Conservation (phyloP, 1,140 invertebrate genomes). For the Coelopa frigida region DNA sequence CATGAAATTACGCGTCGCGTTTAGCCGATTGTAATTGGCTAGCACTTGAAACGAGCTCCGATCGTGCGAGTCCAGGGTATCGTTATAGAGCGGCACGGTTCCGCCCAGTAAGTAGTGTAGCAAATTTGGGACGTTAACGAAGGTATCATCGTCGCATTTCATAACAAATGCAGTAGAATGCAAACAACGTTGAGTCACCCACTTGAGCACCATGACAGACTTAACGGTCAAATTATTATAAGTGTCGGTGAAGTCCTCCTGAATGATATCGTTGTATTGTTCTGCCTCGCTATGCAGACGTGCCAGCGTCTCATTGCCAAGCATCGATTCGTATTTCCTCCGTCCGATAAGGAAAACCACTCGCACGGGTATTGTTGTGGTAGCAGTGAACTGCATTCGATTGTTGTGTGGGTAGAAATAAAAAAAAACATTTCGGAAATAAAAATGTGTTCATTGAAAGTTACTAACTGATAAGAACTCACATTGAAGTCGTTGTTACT, state of each 20-base stretch:
- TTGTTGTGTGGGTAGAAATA: constrained; percentile 5
- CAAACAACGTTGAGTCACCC: constrained; percentile 60
- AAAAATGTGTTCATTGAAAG: neutral
- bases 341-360: constrained; percentile 35
- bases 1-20: constrained; percentile 48
- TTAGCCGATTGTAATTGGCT: constrained; percentile 25
- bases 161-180: constrained; percentile 58
- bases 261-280: constrained; percentile 69
- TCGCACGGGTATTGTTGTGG: constrained; percentile 17
- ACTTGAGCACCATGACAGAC: constrained; percentile 77
- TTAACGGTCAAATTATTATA: constrained; percentile 92
- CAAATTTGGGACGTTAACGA: constrained; percentile 63
- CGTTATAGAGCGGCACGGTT: constrained; percentile 41
- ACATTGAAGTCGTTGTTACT: neutral
- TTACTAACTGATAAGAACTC: neutral
- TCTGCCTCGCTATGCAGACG: constrained; percentile 29
- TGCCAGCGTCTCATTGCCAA: constrained; percentile 28
- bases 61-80: constrained; percentile 35
- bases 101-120: constrained; percentile 46
- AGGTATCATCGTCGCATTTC: constrained; percentile 82
- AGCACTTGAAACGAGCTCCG: constrained; percentile 19
- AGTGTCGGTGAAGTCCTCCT: constrained; percentile 80
- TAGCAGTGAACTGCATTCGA: neutral
- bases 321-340: constrained; percentile 17
- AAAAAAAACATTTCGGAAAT: neutral